Evolutionary conservation across 2,113 vertebrate genomes (phyloP).

Genomic region (Tachycineta bicolor): DNA sequence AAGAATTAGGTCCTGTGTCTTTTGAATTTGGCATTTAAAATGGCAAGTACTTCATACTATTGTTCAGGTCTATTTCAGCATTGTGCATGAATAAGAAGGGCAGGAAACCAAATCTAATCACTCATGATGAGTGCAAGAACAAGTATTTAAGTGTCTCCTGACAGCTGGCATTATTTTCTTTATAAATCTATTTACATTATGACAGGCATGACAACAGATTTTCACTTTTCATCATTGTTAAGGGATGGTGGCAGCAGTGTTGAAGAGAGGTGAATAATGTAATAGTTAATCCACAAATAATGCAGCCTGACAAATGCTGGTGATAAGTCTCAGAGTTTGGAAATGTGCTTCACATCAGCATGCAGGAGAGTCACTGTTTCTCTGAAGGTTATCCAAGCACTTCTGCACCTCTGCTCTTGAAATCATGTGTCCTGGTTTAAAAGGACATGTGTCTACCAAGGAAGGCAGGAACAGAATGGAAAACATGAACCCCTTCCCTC

Average conservation of each 20-base stretch:
- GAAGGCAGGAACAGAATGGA: rapidly evolving
- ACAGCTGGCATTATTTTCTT: slow-evolving; percentile 15
- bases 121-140: neutral
- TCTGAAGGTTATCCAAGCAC: neutral
- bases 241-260: neutral
- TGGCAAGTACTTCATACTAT: neutral
- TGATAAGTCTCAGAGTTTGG: neutral
- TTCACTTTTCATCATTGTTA: slow-evolving; percentile 43
- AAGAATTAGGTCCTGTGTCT: neutral
- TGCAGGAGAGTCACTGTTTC: neutral
- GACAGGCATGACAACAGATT: slow-evolving; percentile 7
- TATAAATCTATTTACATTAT: slow-evolving; percentile 27
- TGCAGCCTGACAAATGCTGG: neutral
- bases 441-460: neutral
- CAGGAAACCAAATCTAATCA: neutral
- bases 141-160: neutral
- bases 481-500: neutral
- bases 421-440: neutral
- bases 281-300: slow-evolving; percentile 29
- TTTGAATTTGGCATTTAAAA: neutral
- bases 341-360: neutral
- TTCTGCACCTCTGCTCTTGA: neutral
- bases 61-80: neutral
- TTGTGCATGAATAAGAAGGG: neutral
- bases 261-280: slow-evolving; percentile 20